Base-by-base conservation (phyloP, 2,888 invertebrate species). In the Volucella zonaria region DNA sequence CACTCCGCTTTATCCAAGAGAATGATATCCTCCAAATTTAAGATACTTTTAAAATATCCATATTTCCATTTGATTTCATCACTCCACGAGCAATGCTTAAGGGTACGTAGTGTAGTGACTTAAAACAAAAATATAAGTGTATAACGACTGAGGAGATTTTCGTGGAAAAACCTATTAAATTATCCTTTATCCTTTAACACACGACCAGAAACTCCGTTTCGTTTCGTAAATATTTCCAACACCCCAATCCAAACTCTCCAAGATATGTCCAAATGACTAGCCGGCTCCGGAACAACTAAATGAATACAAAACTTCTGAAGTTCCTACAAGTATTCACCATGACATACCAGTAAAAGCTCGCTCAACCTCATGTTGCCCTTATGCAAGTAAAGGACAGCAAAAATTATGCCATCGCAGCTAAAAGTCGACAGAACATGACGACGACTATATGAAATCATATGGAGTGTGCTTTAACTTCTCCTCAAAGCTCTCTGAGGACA, bases 381-480 rank as follows among this genome's bases (percentile, higher is more conserved):
- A 42, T 43, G 43, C 0, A 11, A 56, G 56, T 68, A 15, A 75
- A 75, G 75, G 80, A 64, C 18, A 58, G 51, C 42, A 51, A 10
- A 12, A 11, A 1, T 42, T 42, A 8, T 64, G 54, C 80, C 40
- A 10, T 81, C 75, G 51, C 75, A 18, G 80, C 42, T 9, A 70
- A 75, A 81, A 68, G 38, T 75, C 4, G 62, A 75, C 18, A 70
- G 49, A 43, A 79, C 3, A 67, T 49, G 8, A 31, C 12, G 52
- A 74, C 47, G 42, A 31, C 58, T 42, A 18, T 61, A 79, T 12
- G 8, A 12, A n/a, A 8, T 9, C 47, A 45, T 0, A 45, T 31
- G 31, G 31, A 61, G 61, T 45, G 18, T 10, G 12, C 6, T 23
- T 15, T 47, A 15, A 14, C 40, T 45, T 45, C 12, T 31, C 31